Base-by-base conservation (phyloP, 2,888 invertebrate species). In the Sylvicola cinctus region DNA sequence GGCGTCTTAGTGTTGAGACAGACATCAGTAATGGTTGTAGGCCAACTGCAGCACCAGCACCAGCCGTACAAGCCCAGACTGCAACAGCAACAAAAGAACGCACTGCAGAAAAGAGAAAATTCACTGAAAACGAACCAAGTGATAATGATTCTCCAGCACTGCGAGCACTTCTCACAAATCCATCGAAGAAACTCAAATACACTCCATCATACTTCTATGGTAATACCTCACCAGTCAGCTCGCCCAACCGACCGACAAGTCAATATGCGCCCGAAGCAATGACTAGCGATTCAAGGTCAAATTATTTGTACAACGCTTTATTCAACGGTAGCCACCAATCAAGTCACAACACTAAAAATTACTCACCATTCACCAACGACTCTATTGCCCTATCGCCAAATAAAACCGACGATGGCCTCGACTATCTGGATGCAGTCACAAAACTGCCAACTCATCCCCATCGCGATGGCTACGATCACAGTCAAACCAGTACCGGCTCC, bases 91-190 rank as follows among this genome's bases (percentile, higher is more conserved):
- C 5, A 8, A 20, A 20, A 8, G n/a, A n/a, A n/a, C n/a, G 20
- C 8, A 6, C 20, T 4, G 20, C 20, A 8, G 20, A 20, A 20
- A 20, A 20, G 20, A 20, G 20, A 8, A 20, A 20, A 8, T 20
- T 6, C 20, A 8, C 20, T 6, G 20, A 20, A 20, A 20, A 20
- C 20, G 20, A 20, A 20, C 4, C 20, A 20, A 20, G 20, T 20
- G 20, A 20, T 20, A 20, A 20, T 20, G 20, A 20, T 20, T 20
- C 20, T 12, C 63, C 69, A 11, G 70, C 70, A 29, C 49, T 74
- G 14, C 60, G 73, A 42, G 67, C 71, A 1, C 48, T 73, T 33
- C 52, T 74, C 36, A 65, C 63, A 3, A 54, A 55, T 43, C 20
- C 20, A 20, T 4, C 20, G 8, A 54, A 54, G 43, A 58, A 54